A percentile compares a stretch with the other conserved stretches of the same genome.
These are phyloP conservation scores for Tiliacea aurago DNA, from an alignment of 2,888 invertebrate species.

Conservation along the genomic window DNA sequence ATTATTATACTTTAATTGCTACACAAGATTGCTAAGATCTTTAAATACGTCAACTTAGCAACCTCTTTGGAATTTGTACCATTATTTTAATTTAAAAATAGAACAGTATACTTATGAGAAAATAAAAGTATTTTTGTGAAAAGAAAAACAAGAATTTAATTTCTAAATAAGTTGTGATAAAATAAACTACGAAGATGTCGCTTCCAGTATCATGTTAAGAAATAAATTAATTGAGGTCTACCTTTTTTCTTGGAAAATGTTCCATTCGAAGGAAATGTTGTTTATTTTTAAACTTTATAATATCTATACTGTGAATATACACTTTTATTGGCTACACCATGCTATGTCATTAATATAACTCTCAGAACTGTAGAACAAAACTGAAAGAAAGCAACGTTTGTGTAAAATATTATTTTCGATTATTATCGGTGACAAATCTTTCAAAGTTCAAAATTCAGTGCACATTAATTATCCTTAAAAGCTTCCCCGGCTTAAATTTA, in stretches of 20 bases:
- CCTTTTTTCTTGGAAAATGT: neutral
- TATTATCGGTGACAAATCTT: slow-evolving; percentile 70
- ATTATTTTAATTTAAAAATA: neutral
- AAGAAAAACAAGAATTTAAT: slow-evolving; percentile 2
- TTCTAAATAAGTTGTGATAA: slow-evolving; percentile 3
- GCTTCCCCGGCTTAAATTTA: slow-evolving; percentile 81
- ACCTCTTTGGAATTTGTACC: neutral
- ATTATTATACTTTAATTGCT: slow-evolving; percentile 71
- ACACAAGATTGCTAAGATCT: slow-evolving; percentile 44
- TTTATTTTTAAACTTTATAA: neutral
- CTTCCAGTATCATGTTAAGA: neutral
- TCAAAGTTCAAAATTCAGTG: slow-evolving; percentile 71
- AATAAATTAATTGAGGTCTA: neutral
- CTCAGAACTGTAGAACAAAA: neutral
- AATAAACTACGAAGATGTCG: neutral
- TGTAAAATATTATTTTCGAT: slow-evolving; percentile 53
- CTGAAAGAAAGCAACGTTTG: slow-evolving; percentile 5
- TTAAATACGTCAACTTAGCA: slow-evolving; percentile 9
- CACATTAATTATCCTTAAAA: slow-evolving; percentile 87
- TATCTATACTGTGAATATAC: neutral
- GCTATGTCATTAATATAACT: neutral
- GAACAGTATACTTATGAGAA: neutral
- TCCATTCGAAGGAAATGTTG: neutral
- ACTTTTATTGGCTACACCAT: neutral
- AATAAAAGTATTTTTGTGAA: neutral